Percentiles rank a stretch among this genome's conserved stretches.
phyloP scores from a whole-genome alignment of 2,113 vertebrate genomes.

The Datnioides undecimradiatus region DNA sequence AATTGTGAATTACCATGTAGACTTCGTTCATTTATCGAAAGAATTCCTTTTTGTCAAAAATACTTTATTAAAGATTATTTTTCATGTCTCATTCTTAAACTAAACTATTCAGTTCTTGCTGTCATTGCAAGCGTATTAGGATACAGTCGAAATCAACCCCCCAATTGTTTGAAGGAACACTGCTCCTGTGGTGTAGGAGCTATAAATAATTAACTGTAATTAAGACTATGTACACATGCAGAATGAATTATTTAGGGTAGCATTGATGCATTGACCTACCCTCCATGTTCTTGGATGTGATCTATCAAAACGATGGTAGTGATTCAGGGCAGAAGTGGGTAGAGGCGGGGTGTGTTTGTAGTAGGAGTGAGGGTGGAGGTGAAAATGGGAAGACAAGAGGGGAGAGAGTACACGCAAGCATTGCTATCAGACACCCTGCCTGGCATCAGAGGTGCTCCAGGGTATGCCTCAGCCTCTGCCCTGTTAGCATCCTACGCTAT shows the following conservation, averaged over 20 bases:
- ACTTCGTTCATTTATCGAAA: background rate
- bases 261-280: constrained; percentile 80
- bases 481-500: constrained; percentile 62
- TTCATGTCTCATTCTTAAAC: background rate
- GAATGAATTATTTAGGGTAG: constrained; percentile 79
- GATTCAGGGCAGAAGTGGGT: constrained; percentile 39
- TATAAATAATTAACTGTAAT: constrained; percentile 82
- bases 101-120: constrained; percentile 11
- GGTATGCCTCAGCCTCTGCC: constrained; percentile 68
- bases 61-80: background rate
- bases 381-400: background rate
- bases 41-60: constrained; percentile 3
- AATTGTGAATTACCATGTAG: background rate
- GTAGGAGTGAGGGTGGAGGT: constrained; percentile 2
- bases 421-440: constrained; percentile 58
- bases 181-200: constrained; percentile 52
- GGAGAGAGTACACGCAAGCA: background rate
- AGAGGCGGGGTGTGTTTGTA: background rate
- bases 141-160: constrained; percentile 26
- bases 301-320: constrained; percentile 70
- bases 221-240: constrained; percentile 82
- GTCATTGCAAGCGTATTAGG: constrained; percentile 8
- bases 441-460: constrained; percentile 62
- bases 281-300: constrained; percentile 73
- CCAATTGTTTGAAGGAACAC: constrained; percentile 54